A percentile compares a stretch with the other conserved stretches of the same genome.
These are phyloP conservation scores for Saguinus imperator DNA, from an alignment of 2,113 vertebrate species.

Conservation along the genomic window DNA sequence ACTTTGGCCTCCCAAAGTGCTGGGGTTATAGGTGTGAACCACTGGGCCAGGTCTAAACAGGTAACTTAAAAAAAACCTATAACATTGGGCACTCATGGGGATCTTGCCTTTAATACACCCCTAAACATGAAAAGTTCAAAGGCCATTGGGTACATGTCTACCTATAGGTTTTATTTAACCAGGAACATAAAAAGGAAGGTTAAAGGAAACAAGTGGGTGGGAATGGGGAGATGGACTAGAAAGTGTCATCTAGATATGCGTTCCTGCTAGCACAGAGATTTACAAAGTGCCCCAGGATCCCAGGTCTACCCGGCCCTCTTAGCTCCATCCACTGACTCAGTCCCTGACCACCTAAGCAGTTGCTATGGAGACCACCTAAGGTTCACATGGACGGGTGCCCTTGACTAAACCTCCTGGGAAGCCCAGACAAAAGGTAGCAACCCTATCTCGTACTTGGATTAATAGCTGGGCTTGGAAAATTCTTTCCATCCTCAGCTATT, in stretches of 20 bases:
- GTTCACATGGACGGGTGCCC: not conserved
- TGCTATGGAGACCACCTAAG: slow-evolving; percentile 31
- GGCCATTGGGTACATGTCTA: not conserved
- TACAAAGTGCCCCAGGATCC: not conserved
- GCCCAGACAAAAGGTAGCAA: slow-evolving; percentile 68
- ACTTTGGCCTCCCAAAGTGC: no score
- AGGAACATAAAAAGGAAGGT: not conserved
- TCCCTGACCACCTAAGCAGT: not conserved
- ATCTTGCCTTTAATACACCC: not conserved
- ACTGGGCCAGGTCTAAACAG: not conserved
- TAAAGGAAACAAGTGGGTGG: not conserved
- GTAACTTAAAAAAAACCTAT: not conserved
- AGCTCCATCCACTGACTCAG: not conserved
- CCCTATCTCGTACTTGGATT: slow-evolving; percentile 58
- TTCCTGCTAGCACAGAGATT: not conserved
- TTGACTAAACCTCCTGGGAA: slow-evolving; percentile 41
- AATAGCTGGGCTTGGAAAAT: slow-evolving; percentile 16
- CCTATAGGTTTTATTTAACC: not conserved
- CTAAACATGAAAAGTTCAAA: not conserved
- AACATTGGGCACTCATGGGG: not conserved
- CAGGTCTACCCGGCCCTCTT: not conserved
- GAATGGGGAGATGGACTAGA: not conserved
- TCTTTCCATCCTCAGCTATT: slow-evolving; percentile 51
- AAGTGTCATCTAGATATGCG: not conserved
- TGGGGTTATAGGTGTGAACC: no score